Conservation (phyloP, 2,113 vertebrate genomes). For the Grantiella picta region DNA sequence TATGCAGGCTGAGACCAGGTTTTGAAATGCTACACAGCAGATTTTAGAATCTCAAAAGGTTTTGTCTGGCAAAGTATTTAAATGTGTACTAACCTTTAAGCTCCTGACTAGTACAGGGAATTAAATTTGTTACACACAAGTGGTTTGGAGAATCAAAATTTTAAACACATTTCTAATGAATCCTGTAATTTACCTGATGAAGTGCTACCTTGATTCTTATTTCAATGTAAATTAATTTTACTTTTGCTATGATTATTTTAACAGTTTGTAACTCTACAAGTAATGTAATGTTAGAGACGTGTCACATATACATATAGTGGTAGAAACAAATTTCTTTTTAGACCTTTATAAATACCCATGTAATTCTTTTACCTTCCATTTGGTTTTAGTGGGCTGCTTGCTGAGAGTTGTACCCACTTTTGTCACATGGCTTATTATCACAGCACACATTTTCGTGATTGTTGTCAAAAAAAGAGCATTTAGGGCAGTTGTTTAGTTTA, state of each 20-base stretch:
- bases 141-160: background rate
- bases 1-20: background rate
- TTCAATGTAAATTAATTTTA: background rate
- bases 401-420: background rate
- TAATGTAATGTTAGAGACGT: background rate
- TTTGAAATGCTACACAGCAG: background rate
- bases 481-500: conserved; percentile 29
- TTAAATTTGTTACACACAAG: background rate
- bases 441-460: background rate
- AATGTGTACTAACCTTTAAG: background rate
- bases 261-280: background rate
- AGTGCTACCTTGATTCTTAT: background rate
- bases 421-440: background rate
- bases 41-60: background rate
- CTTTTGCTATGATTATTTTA: background rate
- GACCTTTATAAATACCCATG: background rate
- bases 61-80: conserved; percentile 7
- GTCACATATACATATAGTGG: background rate
- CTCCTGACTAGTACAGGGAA: background rate
- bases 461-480: conserved; percentile 12
- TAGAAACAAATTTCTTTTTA: background rate
- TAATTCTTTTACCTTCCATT: background rate
- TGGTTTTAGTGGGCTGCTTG: background rate
- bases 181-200: background rate
- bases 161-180: background rate